These are phyloP conservation scores for Drosophila dunni DNA, from an alignment of 1,140 invertebrate genomes.

Conservation along the genomic window DNA sequence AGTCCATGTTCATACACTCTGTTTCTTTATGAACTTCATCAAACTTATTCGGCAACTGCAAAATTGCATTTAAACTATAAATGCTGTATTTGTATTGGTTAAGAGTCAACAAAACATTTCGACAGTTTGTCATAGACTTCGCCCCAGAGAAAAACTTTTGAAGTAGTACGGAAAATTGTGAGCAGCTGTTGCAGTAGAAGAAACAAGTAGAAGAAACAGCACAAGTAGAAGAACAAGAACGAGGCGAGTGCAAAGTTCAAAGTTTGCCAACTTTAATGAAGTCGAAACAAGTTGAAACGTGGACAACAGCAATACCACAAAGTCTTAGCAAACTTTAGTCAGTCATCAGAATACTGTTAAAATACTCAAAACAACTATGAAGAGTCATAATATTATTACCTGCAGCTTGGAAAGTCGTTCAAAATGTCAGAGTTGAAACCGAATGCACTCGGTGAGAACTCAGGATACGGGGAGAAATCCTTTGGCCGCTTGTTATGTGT, in stretches of 20 bases:
- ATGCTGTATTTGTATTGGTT: background rate
- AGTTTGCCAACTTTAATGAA: conserved; percentile 59
- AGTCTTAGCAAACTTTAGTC: conserved; percentile 13
- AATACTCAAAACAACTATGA: background rate
- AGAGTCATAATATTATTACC: conserved; percentile 29
- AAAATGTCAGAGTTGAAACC: conserved; percentile 39
- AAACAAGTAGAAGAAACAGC: background rate
- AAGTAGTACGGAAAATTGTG: conserved; percentile 28
- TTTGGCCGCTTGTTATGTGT: conserved; percentile 61
- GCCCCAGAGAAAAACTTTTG: conserved; percentile 16
- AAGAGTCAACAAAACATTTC: conserved; percentile 37
- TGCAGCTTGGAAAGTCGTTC: conserved; percentile 24
- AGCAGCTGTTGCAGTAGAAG: conserved; percentile 35
- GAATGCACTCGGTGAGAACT: conserved; percentile 28
- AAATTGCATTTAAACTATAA: conserved; percentile 1
- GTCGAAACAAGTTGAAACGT: conserved; percentile 38
- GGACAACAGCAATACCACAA: conserved; percentile 5
- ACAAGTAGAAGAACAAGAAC: conserved; percentile 1
- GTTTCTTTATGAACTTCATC: conserved; percentile 1
- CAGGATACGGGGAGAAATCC: conserved; percentile 15
- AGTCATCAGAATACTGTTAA: background rate
- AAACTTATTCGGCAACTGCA: conserved; percentile 8
- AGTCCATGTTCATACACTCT: background rate
- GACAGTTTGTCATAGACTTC: conserved; percentile 48
- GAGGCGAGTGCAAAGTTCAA: conserved; percentile 35